These are phyloP conservation scores for Glaucidium brasilianum DNA, from an alignment of 2,113 vertebrate species.

Conservation along the genomic window DNA sequence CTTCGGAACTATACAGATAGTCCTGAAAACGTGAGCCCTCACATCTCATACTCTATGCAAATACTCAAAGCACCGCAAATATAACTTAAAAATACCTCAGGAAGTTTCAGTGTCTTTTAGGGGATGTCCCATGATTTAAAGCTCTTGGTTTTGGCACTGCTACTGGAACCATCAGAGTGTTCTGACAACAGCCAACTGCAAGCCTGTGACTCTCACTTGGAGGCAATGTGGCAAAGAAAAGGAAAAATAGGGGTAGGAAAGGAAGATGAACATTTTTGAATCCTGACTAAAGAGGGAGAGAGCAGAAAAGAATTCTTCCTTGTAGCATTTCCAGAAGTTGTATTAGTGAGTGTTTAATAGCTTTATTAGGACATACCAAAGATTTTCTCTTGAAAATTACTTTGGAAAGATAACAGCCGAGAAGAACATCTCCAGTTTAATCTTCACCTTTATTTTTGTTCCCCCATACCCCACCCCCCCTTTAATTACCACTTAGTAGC, in stretches of 20 bases:
- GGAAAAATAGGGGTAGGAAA: neutral
- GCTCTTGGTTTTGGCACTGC: neutral
- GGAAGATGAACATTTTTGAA: neutral
- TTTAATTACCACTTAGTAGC: neutral
- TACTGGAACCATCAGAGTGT: neutral
- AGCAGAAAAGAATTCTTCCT: neutral
- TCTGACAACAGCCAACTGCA: neutral
- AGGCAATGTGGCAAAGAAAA: neutral
- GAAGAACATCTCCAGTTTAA: neutral
- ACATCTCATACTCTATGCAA: neutral
- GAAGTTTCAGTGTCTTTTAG: neutral
- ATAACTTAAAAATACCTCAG: neutral
- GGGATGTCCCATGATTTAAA: neutral
- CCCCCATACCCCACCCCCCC: no score
- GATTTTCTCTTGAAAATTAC: neutral
- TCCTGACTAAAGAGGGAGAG: neutral
- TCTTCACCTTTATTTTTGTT: neutral
- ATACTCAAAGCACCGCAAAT: neutral
- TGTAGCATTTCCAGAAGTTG: neutral
- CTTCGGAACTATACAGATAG: neutral
- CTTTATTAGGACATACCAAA: neutral
- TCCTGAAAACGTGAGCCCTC: neutral
- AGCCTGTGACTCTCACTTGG: neutral
- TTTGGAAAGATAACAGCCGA: neutral
- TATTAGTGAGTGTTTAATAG: neutral